Conservation (phyloP, 2,113 vertebrate genomes). For the Brienomyrus longianalis region DNA sequence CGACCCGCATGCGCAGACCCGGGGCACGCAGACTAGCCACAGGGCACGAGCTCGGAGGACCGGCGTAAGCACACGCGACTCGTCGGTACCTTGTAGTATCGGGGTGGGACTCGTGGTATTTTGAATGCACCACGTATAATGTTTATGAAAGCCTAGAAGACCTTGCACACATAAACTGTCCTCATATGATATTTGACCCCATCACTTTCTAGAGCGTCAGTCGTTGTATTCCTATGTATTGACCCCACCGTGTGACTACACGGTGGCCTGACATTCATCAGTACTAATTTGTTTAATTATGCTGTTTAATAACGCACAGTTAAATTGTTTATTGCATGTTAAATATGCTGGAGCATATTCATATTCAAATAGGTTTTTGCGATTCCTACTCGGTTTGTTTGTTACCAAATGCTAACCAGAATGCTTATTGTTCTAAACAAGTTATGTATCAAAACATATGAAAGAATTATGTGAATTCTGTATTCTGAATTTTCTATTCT, state of each 20-base stretch:
- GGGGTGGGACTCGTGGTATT: background rate
- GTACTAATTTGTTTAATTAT: background rate
- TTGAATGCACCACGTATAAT: background rate
- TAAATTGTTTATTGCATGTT: background rate
- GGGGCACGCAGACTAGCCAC: background rate
- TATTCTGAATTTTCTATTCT: background rate
- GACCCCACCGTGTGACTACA: background rate
- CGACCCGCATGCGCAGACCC: conserved; percentile 27
- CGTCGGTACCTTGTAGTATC: background rate
- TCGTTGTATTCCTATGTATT: background rate
- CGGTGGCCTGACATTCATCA: background rate
- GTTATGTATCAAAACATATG: background rate
- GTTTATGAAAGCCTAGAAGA: background rate
- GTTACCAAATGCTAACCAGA: background rate
- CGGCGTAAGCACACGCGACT: background rate
- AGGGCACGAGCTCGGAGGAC: background rate
- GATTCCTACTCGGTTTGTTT: background rate
- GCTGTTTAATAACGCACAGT: background rate
- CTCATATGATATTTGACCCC: background rate
- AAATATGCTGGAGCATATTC: background rate
- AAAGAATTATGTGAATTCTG: background rate
- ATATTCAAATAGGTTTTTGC: background rate
- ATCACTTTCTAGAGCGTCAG: background rate
- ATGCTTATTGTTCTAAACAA: background rate
- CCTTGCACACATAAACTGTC: background rate